Conservation (phyloP, 2,113 vertebrate genomes). For the Zapus hudsonius region DNA sequence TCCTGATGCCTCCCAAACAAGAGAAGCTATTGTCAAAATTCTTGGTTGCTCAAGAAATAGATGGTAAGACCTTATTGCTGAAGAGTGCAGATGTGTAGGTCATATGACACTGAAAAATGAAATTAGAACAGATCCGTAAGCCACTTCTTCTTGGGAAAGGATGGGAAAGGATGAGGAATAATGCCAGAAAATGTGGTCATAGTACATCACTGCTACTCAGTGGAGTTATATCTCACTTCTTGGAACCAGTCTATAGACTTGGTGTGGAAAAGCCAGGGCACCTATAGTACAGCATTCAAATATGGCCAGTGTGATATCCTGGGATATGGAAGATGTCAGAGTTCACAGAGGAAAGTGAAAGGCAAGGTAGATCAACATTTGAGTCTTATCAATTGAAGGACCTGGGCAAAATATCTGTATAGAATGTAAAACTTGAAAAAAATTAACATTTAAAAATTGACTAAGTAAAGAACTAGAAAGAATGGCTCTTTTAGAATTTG, state of each 20-base stretch:
- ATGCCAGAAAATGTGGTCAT: not conserved
- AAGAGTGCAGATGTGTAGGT: no score
- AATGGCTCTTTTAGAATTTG: not conserved
- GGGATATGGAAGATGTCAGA: not conserved
- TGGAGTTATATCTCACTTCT: constrained; percentile 19
- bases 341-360: not conserved
- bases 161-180: not conserved
- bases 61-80: no score
- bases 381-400: not conserved
- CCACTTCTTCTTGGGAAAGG: not conserved
- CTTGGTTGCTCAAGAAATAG: no score
- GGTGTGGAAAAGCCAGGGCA: not conserved
- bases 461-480: not conserved
- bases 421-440: not conserved
- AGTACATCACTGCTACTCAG: not conserved
- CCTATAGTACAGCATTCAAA: not conserved
- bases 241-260: not conserved
- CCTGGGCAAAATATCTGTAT: not conserved
- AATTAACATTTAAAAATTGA: not conserved
- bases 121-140: no score
- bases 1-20: no score
- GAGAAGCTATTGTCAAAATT: no score
- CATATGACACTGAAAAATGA: no score
- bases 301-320: not conserved
- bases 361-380: not conserved